phyloP scores from a whole-genome alignment of 2,888 invertebrate genomes.

The Helleia helle region DNA sequence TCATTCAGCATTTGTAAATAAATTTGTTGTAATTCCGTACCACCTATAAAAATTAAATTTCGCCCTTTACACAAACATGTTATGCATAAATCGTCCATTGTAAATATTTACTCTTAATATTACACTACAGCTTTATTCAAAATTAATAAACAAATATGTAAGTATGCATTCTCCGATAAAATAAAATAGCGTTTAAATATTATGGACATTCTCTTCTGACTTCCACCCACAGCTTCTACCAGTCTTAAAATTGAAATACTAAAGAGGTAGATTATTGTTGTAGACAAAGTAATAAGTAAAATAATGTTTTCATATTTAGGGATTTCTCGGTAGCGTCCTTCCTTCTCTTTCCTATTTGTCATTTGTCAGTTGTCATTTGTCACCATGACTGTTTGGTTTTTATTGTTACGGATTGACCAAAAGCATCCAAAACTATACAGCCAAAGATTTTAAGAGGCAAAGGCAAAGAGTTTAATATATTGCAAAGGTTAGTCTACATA shows the following conservation, averaged over 20 bases:
- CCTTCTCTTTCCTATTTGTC: slow-evolving; percentile 1
- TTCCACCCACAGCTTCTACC: background rate
- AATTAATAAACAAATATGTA: background rate
- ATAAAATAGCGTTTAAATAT: background rate
- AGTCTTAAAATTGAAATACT: no score
- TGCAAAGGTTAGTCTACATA: no score
- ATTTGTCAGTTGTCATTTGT: background rate
- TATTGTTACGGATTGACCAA: no score
- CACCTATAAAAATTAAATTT: slow-evolving; percentile 37
- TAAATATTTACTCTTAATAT: slow-evolving; percentile 6
- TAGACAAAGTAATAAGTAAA: no score
- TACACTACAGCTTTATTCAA: background rate
- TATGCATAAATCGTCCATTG: slow-evolving; percentile 53
- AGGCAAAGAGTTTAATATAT: no score
- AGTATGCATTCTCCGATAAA: background rate
- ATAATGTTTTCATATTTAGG: no score
- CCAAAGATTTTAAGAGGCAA: no score
- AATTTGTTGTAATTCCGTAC: slow-evolving; percentile 36
- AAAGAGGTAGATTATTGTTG: no score
- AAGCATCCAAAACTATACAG: no score
- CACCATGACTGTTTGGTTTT: background rate
- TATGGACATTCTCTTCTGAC: background rate
- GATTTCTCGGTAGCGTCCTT: slow-evolving; percentile 1
- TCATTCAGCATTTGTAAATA: slow-evolving; percentile 53
- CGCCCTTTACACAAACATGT: slow-evolving; percentile 45